A percentile compares a stretch with the other conserved stretches of the same genome.
Conservation (phyloP, 2,888 invertebrate genomes). For the Drosophila hamatofila region DNA sequence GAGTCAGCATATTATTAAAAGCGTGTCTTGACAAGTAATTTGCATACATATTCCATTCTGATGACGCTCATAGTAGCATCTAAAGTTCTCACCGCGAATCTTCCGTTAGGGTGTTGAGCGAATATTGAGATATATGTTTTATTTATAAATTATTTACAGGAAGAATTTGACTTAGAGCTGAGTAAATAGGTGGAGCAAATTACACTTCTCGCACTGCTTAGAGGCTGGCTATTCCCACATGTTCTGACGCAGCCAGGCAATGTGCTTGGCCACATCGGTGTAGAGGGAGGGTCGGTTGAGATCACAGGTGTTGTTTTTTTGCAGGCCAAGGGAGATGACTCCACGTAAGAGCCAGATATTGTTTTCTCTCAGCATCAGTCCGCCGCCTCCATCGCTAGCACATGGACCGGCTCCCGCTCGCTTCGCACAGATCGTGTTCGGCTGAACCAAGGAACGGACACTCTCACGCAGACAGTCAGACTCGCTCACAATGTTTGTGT, state of each 20-base stretch:
- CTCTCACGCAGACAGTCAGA: constrained; percentile 86
- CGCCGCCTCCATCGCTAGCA: constrained; percentile 88
- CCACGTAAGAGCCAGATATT: constrained; percentile 86
- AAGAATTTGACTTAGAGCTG: constrained; percentile 5
- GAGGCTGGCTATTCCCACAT: constrained; percentile 55
- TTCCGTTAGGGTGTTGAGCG: constrained; percentile 13
- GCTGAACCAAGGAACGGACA: constrained; percentile 72
- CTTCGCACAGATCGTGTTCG: constrained; percentile 82
- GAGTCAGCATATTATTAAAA: constrained; percentile 8
- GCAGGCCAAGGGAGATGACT: constrained; percentile 85
- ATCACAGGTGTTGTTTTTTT: constrained; percentile 86
- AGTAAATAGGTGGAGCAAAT: not conserved
- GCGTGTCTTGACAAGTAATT: constrained; percentile 18
- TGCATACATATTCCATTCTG: constrained; percentile 31
- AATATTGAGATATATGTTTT: constrained; percentile 6
- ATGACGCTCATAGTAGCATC: constrained; percentile 12
- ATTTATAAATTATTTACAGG: constrained; percentile 19
- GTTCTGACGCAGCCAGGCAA: constrained; percentile 86
- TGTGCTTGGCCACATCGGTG: constrained; percentile 87
- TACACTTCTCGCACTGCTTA: constrained; percentile 3
- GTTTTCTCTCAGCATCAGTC: constrained; percentile 85
- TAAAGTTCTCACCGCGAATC: constrained; percentile 9
- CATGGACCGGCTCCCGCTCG: constrained; percentile 83
- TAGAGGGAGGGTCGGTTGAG: constrained; percentile 88
- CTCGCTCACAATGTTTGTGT: constrained; percentile 86